phyloP scores from a whole-genome alignment of 2,888 invertebrate genomes.

The Erebia palarica region DNA sequence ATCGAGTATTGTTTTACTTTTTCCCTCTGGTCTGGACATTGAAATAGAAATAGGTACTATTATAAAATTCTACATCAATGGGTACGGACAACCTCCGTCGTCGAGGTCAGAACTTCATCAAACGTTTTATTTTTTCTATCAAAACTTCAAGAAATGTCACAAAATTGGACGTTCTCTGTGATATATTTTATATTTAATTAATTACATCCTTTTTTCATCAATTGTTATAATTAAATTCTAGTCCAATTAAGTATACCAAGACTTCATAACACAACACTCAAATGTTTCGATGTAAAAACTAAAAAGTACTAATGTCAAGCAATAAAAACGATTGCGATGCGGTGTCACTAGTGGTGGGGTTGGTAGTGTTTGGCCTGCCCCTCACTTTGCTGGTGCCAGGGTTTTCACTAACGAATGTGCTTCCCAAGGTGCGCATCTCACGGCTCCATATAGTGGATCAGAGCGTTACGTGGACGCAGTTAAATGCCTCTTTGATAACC shows the following conservation, averaged over 20 bases:
- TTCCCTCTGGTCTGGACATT: too few relatives aligned
- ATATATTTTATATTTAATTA: too few relatives aligned
- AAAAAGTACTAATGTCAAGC: constrained; percentile 49
- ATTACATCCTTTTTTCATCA: too few relatives aligned
- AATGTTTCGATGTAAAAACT: constrained; percentile 30
- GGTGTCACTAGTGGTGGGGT: constrained; percentile 39
- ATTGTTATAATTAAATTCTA: neutral
- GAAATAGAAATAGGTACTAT: too few relatives aligned
- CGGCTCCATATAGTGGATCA: constrained; percentile 60
- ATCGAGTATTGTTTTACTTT: too few relatives aligned
- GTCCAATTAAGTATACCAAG: neutral
- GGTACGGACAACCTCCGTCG: too few relatives aligned
- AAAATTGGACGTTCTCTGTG: neutral
- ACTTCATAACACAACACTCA: neutral
- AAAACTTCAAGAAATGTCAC: neutral
- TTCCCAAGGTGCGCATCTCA: constrained; percentile 64
- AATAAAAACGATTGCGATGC: constrained; percentile 43
- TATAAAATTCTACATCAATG: too few relatives aligned
- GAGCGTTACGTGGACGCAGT: constrained; percentile 60
- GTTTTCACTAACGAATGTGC: constrained; percentile 65
- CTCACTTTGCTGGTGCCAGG: constrained; percentile 64
- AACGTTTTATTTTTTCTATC: neutral
- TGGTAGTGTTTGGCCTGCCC: constrained; percentile 65
- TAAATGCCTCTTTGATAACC: constrained; percentile 55
- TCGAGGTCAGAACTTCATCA: neutral